Conservation (phyloP, 2,797 vertebrate genomes). For the Lemur catta region DNA sequence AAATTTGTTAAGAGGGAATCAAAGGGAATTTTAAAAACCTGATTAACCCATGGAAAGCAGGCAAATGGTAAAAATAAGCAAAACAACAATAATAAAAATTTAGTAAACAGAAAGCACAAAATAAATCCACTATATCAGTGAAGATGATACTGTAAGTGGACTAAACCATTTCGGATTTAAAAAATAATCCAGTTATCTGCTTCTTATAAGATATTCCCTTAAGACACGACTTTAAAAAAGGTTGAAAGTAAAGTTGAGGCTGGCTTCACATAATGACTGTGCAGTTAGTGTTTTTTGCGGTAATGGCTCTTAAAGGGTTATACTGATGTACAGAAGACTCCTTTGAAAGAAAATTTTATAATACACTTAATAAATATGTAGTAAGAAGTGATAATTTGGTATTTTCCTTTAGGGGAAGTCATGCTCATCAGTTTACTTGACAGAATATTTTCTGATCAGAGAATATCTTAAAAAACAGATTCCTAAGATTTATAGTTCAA, state of each 20-base stretch:
- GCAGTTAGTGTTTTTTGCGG: background rate
- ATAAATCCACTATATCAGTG: background rate
- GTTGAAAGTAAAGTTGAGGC: background rate
- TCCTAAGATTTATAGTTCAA: background rate
- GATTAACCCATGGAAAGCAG: background rate
- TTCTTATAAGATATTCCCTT: background rate
- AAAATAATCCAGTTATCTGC: background rate
- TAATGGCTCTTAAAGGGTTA: background rate
- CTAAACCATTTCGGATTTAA: background rate
- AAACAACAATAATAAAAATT: background rate
- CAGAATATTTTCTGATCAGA: background rate
- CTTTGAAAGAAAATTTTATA: background rate
- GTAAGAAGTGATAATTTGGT: background rate
- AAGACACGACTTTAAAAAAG: background rate
- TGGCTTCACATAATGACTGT: background rate
- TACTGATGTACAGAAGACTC: background rate
- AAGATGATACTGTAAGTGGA: background rate
- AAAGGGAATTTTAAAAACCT: background rate
- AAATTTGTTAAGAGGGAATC: background rate
- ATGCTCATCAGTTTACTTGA: background rate
- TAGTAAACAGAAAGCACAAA: background rate
- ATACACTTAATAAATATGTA: background rate
- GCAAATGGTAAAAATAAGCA: background rate
- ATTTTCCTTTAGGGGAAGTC: background rate
- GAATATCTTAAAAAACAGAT: background rate